Evolutionary conservation across 2,888 invertebrate species (phyloP), one percentile per base, ranked within the genome.

Genomic region (Orthonevra nobilis): DNA sequence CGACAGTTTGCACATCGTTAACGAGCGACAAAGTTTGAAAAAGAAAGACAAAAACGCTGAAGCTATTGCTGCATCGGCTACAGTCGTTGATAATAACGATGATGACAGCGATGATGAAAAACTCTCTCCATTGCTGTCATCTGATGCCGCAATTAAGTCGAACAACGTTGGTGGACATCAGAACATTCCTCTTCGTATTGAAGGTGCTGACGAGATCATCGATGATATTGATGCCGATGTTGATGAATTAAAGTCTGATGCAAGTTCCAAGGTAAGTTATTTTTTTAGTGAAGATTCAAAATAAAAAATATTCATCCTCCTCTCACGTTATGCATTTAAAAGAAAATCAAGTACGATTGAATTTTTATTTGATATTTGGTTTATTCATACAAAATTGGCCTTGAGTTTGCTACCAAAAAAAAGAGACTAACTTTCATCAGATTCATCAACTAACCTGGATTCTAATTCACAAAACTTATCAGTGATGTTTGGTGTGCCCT

Each of bases 51-150:
- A 82, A 6, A 42, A 28, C 9, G 40, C 77, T 4, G 82, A 70
- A 15, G 28, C 28, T 20, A 15, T 48, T 19, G 58, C 82, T 17
- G 81, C 82, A 9, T 50, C 82, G 2, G 64, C 48, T 20, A 66
- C 74, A 10, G 73, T 20, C 3, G 81, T 68, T 4, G 84, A 83
- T 38, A 83, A 83, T 14, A 83, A 84, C 36, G 84, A 90, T 40
- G 94, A 94, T 82, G 95, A 95, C 85, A 95, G 95, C 85, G 95
- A 96, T 87, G 93, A 93, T 48, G 96, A 96, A 88, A 93, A 95
- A 83, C 88, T 95, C 60, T 95, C 95, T 12, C 96, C 96, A 12
- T 88, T 96, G 26, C 90, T 96, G 0, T 86, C 86, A 38, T 84
- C 86, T 0, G 84, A 83, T 2, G 15, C 34, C 3, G 34, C 34